These are phyloP conservation scores for Polia nebulosa DNA, from an alignment of 2,888 invertebrate genomes.

Conservation along the genomic window DNA sequence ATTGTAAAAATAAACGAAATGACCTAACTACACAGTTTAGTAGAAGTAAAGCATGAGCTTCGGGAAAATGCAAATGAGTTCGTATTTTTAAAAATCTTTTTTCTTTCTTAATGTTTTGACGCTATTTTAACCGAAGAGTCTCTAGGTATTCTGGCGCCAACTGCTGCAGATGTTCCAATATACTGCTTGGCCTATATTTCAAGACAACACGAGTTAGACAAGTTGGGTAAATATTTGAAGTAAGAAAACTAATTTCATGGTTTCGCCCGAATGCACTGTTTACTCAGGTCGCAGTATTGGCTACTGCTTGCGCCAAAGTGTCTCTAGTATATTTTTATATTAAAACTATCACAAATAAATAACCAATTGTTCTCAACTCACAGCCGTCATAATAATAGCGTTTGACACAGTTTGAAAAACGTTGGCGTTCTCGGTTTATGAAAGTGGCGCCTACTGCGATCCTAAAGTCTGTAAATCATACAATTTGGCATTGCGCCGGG, in stretches of 20 bases:
- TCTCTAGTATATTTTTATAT: constrained; percentile 43
- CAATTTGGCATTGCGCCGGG: constrained; percentile 85
- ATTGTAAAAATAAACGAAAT: constrained; percentile 49
- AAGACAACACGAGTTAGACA: constrained; percentile 45
- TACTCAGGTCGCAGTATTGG: constrained; percentile 9
- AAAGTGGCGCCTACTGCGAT: constrained; percentile 82
- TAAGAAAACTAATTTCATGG: constrained; percentile 45
- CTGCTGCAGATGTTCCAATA: constrained; percentile 44
- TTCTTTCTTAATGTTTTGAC: neutral
- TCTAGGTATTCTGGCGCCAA: constrained; percentile 59
- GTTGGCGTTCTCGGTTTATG: constrained; percentile 75
- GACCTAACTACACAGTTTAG: constrained; percentile 12
- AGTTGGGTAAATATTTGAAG: constrained; percentile 53
- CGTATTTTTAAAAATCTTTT: constrained; percentile 25
- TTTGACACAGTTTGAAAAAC: constrained; percentile 79
- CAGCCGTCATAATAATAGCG: constrained; percentile 72
- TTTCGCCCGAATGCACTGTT: constrained; percentile 21
- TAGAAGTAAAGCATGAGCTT: constrained; percentile 14
- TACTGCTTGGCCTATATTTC: constrained; percentile 56
- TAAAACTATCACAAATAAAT: constrained; percentile 60
- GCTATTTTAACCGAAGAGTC: constrained; percentile 35
- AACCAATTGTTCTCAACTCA: constrained; percentile 53
- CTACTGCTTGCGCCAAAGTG: constrained; percentile 14
- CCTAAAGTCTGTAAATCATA: constrained; percentile 84
- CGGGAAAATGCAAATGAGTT: constrained; percentile 30